Conservation (phyloP, 2,888 invertebrate genomes). For the Luperina testacea region DNA sequence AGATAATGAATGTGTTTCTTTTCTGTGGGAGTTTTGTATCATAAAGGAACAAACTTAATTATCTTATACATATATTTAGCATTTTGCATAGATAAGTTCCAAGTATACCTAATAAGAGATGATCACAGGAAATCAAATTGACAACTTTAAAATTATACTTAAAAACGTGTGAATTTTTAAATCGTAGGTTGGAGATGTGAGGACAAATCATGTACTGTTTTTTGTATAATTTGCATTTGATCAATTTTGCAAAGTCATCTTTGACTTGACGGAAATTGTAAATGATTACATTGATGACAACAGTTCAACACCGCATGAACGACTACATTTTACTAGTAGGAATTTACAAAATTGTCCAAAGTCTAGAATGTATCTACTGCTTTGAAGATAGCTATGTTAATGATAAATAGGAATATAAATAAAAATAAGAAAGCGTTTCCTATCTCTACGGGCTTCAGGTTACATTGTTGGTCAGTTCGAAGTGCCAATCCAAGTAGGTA, state of each 20-base stretch:
- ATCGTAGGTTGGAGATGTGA: constrained; percentile 14
- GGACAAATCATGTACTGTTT: constrained; percentile 7
- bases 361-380: background rate
- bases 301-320: background rate
- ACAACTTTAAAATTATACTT: constrained; percentile 1
- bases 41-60: constrained; percentile 14
- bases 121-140: constrained; percentile 28
- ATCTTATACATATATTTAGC: constrained; percentile 2
- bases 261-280: background rate
- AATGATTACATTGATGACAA: constrained; percentile 4
- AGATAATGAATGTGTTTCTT: constrained; percentile 27
- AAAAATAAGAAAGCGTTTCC: background rate
- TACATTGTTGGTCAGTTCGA: background rate
- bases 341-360: background rate
- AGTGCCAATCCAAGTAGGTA: background rate
- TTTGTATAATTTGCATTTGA: background rate
- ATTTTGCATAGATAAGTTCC: constrained; percentile 6
- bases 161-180: background rate
- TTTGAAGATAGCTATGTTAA: background rate
- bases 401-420: background rate
- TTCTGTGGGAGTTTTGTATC: constrained; percentile 13
- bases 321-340: background rate
- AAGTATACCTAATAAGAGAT: too few species aligned
- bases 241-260: constrained; percentile 10
- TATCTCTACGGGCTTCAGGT: background rate